Conservation (phyloP, 1,140 invertebrate genomes). For the Heliconius melpomene region DNA sequence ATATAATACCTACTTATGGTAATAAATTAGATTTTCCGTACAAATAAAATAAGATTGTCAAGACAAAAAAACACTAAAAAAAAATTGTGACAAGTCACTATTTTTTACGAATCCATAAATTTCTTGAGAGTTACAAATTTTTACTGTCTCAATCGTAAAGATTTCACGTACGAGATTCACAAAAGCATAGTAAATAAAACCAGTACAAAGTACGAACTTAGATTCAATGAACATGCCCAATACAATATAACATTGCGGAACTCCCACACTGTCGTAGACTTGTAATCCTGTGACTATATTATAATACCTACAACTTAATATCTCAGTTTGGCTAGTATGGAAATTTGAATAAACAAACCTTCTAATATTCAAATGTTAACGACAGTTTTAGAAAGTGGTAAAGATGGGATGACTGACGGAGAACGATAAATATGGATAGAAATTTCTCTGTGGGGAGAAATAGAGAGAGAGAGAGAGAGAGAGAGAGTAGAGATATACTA, state of each 20-base stretch:
- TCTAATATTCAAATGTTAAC: not conserved
- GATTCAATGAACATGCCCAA: not conserved
- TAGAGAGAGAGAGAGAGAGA: too few relatives aligned
- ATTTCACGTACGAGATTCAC: not conserved
- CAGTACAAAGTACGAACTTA: not conserved
- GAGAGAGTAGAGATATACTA: too few relatives aligned
- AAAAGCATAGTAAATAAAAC: not conserved
- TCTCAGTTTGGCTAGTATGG: not conserved
- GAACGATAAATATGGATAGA: too few relatives aligned
- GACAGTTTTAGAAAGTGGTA: not conserved
- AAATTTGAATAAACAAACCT: slow-evolving; percentile 1
- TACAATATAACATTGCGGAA: not conserved
- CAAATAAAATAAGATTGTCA: too few relatives aligned
- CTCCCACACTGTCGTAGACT: not conserved
- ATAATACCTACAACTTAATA: not conserved
- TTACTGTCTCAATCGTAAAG: not conserved
- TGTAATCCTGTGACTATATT: not conserved
- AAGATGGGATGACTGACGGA: too few relatives aligned
- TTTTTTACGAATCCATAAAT: too few relatives aligned
- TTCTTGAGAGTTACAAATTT: not conserved
- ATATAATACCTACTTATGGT: too few relatives aligned
- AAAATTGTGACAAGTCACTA: not conserved
- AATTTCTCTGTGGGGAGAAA: too few relatives aligned
- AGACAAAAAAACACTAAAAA: too few relatives aligned
- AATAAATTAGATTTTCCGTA: not conserved